Evolutionary conservation across 2,797 vertebrate genomes (phyloP), one percentile per base, ranked within the genome.

Genomic region (Sebastes flavidus): DNA sequence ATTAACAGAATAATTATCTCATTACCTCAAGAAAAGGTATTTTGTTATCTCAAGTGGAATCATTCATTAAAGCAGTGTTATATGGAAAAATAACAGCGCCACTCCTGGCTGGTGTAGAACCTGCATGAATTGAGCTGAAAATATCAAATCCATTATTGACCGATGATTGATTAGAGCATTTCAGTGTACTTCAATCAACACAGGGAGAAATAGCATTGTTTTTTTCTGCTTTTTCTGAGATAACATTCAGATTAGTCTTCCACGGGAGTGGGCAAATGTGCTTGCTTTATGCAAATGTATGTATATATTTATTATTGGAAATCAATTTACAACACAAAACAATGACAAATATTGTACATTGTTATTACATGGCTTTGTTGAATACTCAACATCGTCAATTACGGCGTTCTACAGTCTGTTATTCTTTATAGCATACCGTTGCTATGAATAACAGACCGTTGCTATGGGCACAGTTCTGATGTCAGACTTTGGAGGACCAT

Each of bases 1-100:
- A 72, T 65, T 6, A 74, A 54, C 38, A 49, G n/a, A 68, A 62
- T 67, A n/a, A 76, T 66, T 66, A 66, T 59, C 54, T 60, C 24
- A 60, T 72, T 65, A 38, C 7, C 8, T 29, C 36, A 27, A 52
- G 38, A 71, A 54, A 56, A 46, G 13, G 14, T 32, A 16, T 76
- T 49, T 42, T 55, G 20, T 46, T 24, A 30, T 52, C 22, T 18
- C 5, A n/a, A 30, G 42, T 54, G 24, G 30, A 61, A 56, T 42
- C 16, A 70, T 36, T 42, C 16, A 77, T 38, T 36, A 18, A 42
- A 66, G 9, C 63, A 56, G 14, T 29, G 22, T 56, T 27, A 27
- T 13, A n/a, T 30, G 49, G 25, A 10, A 32, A 59, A 27, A 30
- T 11, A 30, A 4, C 3, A 27, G 22, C 2, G 12, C 12, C 16